Conservation (phyloP, 2,113 vertebrate species). For the Lasiurus cinereus region DNA sequence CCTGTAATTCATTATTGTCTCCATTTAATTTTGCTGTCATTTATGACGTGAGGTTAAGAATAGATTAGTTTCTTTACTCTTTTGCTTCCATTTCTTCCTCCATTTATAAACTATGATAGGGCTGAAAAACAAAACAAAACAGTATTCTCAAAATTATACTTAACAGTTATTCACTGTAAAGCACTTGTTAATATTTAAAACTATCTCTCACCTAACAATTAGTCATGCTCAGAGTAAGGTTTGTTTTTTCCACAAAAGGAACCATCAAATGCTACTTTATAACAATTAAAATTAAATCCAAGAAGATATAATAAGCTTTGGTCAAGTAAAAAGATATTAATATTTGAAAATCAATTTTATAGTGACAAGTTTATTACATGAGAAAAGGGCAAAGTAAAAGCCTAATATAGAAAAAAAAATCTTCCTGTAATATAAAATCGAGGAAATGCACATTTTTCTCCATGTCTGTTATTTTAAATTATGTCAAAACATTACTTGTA, state of each 20-base stretch:
- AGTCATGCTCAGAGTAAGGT: conserved; percentile 42
- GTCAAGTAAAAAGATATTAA: conserved; percentile 57
- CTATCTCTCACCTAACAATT: conserved; percentile 42
- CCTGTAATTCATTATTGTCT: conserved; percentile 88
- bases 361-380: not conserved
- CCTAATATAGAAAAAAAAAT: not conserved
- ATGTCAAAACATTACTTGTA: conserved; percentile 3
- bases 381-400: not conserved
- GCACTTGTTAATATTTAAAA: conserved; percentile 75
- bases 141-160: conserved; percentile 69
- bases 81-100: conserved; percentile 53
- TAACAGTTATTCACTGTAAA: conserved; percentile 72
- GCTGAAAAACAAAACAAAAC: conserved; percentile 77
- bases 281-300: conserved; percentile 78
- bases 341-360: conserved; percentile 51
- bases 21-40: conserved; percentile 89
- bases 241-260: not conserved
- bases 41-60: conserved; percentile 87
- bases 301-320: conserved; percentile 36
- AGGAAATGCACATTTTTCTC: not conserved
- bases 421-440: not conserved
- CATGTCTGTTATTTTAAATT: not conserved
- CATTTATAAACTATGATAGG: conserved; percentile 53
- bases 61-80: conserved; percentile 85
- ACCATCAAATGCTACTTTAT: conserved; percentile 37